Evolutionary conservation across 2,113 vertebrate species (phyloP).

Genomic region (Nothocercus julius): DNA sequence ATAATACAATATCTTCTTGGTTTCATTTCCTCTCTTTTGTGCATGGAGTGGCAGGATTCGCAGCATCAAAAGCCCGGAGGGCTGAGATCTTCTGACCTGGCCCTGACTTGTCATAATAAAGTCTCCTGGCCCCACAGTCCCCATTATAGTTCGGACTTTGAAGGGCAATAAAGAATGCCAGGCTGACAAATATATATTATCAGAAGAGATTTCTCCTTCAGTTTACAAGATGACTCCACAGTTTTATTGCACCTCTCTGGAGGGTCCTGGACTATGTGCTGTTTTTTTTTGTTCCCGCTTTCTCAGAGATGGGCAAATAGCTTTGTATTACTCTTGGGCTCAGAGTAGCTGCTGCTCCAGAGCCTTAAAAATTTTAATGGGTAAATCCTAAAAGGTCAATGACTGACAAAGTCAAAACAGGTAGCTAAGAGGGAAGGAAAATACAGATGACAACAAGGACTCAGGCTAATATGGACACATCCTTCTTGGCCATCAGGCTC

Average conservation of each 20-base stretch:
- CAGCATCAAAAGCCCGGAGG: slow-evolving; percentile 12
- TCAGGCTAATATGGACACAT: neutral
- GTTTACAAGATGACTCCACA: neutral
- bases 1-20: neutral
- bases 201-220: slow-evolving; percentile 45
- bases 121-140: slow-evolving; percentile 5
- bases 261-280: neutral
- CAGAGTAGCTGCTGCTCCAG: neutral
- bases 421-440: neutral
- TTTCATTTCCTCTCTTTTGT: slow-evolving; percentile 36
- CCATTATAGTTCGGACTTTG: slow-evolving; percentile 28
- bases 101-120: slow-evolving; percentile 36
- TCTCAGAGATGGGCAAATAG: neutral
- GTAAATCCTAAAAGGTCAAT: slow-evolving; percentile 23
- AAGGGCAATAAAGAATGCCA: slow-evolving; percentile 67
- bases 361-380: neutral
- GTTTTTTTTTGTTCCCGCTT: neutral
- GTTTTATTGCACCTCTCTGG: slow-evolving; percentile 45
- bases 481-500: neutral
- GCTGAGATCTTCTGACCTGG: slow-evolving; percentile 39
- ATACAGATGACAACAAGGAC: neutral
- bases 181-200: slow-evolving; percentile 51
- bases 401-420: slow-evolving; percentile 18
- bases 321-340: neutral
- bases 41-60: neutral